Percentiles rank a stretch among this genome's conserved stretches.
phyloP scores from a whole-genome alignment of 2,113 vertebrate genomes.

The Procavia capensis region DNA sequence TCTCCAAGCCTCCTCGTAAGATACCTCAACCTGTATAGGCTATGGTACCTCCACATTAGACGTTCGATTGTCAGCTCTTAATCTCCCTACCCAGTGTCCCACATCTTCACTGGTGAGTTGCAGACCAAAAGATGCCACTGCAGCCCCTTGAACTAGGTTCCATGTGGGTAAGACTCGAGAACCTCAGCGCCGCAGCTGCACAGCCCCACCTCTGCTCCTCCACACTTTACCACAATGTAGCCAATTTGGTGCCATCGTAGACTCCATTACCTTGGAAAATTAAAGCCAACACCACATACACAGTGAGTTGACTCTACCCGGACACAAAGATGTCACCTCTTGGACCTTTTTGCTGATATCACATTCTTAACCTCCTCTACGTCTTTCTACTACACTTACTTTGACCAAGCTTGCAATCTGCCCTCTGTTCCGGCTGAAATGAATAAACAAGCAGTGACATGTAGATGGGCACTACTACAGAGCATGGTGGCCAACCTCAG shows the following conservation, averaged over 20 bases:
- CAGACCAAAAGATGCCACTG: not conserved
- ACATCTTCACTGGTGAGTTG: not conserved
- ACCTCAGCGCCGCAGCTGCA: not conserved
- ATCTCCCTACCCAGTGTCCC: not conserved
- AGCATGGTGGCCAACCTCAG: not conserved
- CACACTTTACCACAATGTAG: not conserved
- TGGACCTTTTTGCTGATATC: not conserved
- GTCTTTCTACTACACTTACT: not conserved
- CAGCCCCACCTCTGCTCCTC: rapidly evolving
- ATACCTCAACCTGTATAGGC: not conserved
- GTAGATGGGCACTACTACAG: not conserved
- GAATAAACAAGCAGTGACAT: not conserved
- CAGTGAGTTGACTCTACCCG: not conserved
- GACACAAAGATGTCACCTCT: not conserved
- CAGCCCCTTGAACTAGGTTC: not conserved
- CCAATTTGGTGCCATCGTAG: not conserved
- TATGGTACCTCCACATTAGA: not conserved
- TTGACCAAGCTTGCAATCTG: not conserved
- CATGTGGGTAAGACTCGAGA: not conserved
- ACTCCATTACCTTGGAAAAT: not conserved
- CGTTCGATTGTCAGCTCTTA: not conserved
- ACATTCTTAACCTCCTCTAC: not conserved
- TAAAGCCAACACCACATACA: not conserved
- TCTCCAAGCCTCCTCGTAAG: not conserved
- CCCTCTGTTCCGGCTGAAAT: not conserved